Percentiles rank a stretch among this genome's conserved stretches.
Conservation (phyloP, 2,113 vertebrate genomes). For the Ptilorrhoa leucosticta region DNA sequence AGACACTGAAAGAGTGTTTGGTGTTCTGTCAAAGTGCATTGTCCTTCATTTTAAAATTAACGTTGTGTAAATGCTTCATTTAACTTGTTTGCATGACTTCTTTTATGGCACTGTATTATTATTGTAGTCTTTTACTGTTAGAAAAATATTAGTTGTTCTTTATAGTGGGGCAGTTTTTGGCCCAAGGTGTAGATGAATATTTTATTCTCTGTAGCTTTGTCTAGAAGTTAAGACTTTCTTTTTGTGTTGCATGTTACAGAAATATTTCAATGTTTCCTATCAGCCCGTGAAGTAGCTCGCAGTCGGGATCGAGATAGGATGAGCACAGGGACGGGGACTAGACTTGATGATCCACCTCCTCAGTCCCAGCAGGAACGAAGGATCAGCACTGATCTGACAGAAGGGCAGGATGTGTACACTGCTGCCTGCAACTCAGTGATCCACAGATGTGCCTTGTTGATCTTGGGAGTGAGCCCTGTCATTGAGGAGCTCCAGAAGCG, state of each 20-base stretch:
- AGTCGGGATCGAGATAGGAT: constrained; percentile 88
- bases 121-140: not conserved
- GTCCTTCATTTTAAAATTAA: not conserved
- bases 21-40: not conserved
- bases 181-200: constrained; percentile 29
- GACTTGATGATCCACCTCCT: constrained; percentile 78
- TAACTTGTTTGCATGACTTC: not conserved
- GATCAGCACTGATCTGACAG: constrained; percentile 83
- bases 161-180: not conserved
- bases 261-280: constrained; percentile 99
- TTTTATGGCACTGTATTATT: not conserved
- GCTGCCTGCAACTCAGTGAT: constrained; percentile 95
- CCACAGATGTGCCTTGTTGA: constrained; percentile 91
- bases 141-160: not conserved
- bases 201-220: constrained; percentile 47
- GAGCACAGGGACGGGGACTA: constrained; percentile 73
- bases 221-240: constrained; percentile 75
- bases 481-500: constrained; percentile 81
- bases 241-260: constrained; percentile 86
- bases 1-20: not conserved
- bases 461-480: constrained; percentile 90
- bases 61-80: not conserved
- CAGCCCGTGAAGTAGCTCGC: constrained; percentile 93
- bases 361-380: constrained; percentile 82
- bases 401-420: constrained; percentile 94